phyloP scores from a whole-genome alignment of 2,888 invertebrate genomes.

The Xanthia icteritia region DNA sequence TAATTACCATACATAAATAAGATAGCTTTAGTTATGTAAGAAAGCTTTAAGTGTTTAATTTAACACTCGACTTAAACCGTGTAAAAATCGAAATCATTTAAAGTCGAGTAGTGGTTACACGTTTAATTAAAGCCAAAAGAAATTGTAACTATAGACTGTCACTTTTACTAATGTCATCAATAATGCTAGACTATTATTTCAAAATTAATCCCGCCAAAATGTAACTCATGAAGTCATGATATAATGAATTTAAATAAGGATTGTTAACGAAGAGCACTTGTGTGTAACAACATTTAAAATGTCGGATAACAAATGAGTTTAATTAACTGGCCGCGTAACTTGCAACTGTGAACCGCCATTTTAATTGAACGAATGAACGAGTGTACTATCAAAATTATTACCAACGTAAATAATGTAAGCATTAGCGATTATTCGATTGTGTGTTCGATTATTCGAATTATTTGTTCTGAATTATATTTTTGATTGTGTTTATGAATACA shows the following conservation, averaged over 20 bases:
- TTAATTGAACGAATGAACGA: slow-evolving; percentile 63
- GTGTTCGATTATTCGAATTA: slow-evolving; percentile 26
- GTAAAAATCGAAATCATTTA: background rate
- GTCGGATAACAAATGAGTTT: slow-evolving; percentile 60
- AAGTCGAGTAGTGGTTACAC: background rate
- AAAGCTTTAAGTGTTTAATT: background rate
- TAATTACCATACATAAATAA: slow-evolving; percentile 22
- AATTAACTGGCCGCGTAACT: slow-evolving; percentile 58
- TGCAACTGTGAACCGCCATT: slow-evolving; percentile 50
- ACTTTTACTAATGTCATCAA: background rate
- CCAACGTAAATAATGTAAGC: slow-evolving; percentile 43
- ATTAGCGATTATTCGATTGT: slow-evolving; percentile 46
- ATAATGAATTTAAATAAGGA: slow-evolving; percentile 48
- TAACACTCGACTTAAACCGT: slow-evolving; percentile 2
- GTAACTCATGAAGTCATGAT: slow-evolving; percentile 16
- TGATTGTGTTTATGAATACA: slow-evolving; percentile 7
- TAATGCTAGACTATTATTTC: background rate
- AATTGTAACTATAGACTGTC: background rate
- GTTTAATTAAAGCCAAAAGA: slow-evolving; percentile 8
- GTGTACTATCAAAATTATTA: slow-evolving; percentile 51
- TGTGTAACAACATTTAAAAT: slow-evolving; percentile 59
- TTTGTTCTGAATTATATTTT: slow-evolving; percentile 26
- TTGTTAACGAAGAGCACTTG: slow-evolving; percentile 47
- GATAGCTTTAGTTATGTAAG: background rate
- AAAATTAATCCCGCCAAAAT: slow-evolving; percentile 14